A percentile compares a stretch with the other conserved stretches of the same genome.
These are phyloP conservation scores for Trogon melanurus DNA, from an alignment of 2,113 vertebrate species.

Conservation along the genomic window DNA sequence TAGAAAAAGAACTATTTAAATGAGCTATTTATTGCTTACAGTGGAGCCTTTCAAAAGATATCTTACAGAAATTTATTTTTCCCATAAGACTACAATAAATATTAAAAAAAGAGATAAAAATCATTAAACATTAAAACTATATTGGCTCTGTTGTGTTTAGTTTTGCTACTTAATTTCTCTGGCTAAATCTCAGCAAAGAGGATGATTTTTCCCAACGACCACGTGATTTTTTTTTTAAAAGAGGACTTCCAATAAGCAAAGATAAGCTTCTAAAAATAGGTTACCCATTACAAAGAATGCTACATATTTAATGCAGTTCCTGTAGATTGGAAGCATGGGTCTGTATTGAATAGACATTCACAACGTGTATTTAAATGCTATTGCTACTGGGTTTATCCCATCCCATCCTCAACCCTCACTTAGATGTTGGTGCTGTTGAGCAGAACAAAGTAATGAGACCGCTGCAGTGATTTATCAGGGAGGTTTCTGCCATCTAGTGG, in stretches of 20 bases:
- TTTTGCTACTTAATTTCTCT: not conserved
- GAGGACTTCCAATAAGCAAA: not conserved
- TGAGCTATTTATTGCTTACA: not conserved
- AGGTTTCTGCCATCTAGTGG: conserved; percentile 50
- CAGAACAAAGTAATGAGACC: fast-evolving
- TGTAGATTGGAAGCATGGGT: not conserved
- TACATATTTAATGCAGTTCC: not conserved
- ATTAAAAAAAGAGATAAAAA: not conserved
- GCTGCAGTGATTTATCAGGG: not conserved
- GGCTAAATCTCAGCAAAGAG: not conserved
- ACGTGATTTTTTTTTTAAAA: not conserved
- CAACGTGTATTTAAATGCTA: fast-evolving
- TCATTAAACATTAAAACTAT: not conserved
- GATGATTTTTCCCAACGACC: not conserved
- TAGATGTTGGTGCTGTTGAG: fast-evolving
- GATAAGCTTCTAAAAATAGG: not conserved
- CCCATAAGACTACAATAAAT: not conserved
- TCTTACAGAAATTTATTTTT: not conserved
- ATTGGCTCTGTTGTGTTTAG: not conserved
- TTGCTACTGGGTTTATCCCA: fast-evolving
- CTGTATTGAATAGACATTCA: not conserved
- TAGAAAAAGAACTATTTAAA: not conserved
- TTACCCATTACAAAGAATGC: not conserved
- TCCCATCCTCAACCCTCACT: fast-evolving
- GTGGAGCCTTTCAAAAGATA: not conserved